Percentiles rank a stretch among this genome's conserved stretches.
Conservation (phyloP, 1,140 invertebrate genomes). For the Lucilia sericata region DNA sequence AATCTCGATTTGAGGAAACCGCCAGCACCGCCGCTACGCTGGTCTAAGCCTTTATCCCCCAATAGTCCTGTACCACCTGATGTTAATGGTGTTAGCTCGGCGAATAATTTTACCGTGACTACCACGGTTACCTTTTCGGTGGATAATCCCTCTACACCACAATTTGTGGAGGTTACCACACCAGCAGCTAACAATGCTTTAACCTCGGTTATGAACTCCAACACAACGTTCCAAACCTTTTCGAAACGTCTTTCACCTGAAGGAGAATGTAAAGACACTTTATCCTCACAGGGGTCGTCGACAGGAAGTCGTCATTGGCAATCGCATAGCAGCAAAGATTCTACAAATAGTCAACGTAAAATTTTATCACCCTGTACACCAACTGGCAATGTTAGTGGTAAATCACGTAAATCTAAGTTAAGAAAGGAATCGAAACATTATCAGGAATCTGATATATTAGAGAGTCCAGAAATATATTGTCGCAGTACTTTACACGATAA, state of each 20-base stretch:
- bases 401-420: slow-evolving; percentile 55
- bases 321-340: slow-evolving; percentile 55
- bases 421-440: slow-evolving; percentile 77
- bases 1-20: slow-evolving; percentile 74
- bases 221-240: slow-evolving; percentile 66
- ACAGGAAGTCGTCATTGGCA: slow-evolving; percentile 66
- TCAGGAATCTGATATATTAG: slow-evolving; percentile 86
- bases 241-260: slow-evolving; percentile 70
- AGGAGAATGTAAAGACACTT: slow-evolving; percentile 69
- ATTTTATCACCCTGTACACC: slow-evolving; percentile 55
- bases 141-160: slow-evolving; percentile 71
- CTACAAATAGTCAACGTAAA: slow-evolving; percentile 59
- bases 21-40: slow-evolving; percentile 74
- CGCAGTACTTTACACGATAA: slow-evolving; percentile 89
- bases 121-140: slow-evolving; percentile 86
- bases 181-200: slow-evolving; percentile 59
- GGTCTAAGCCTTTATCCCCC: slow-evolving; percentile 74
- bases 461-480: slow-evolving; percentile 85
- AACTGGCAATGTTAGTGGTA: slow-evolving; percentile 49
- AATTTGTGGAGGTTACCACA: slow-evolving; percentile 66
- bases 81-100: slow-evolving; percentile 75
- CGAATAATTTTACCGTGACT: slow-evolving; percentile 82
- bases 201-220: slow-evolving; percentile 58
- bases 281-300: slow-evolving; percentile 69
- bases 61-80: slow-evolving; percentile 74